Percentiles rank a stretch among this genome's conserved stretches.
These are phyloP conservation scores for Abrostola tripartita DNA, from an alignment of 2,888 invertebrate species.

Conservation along the genomic window DNA sequence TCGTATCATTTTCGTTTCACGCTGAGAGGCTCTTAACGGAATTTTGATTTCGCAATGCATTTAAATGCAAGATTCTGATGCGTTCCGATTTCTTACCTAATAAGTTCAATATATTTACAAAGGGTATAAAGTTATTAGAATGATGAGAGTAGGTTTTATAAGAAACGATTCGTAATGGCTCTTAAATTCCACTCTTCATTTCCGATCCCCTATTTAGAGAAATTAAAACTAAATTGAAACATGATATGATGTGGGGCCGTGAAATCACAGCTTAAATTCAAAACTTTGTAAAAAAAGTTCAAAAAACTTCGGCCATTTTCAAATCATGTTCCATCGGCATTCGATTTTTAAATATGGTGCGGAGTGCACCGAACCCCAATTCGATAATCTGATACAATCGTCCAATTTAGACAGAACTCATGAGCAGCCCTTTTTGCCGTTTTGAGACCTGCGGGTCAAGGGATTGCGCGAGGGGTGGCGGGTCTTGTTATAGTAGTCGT, in stretches of 20 bases:
- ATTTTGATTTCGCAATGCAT: conserved; percentile 74
- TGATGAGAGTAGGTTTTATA: conserved; percentile 46
- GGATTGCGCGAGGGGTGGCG: conserved; percentile 60
- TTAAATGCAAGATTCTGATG: conserved; percentile 73
- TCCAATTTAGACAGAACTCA: conserved; percentile 70
- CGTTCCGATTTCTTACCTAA: conserved; percentile 59
- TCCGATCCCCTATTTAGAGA: conserved; percentile 53
- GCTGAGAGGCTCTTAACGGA: conserved; percentile 74
- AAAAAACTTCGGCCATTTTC: conserved; percentile 77
- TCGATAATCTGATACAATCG: conserved; percentile 73
- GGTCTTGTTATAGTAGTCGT: conserved; percentile 70
- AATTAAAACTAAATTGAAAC: conserved; percentile 64
- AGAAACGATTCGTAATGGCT: conserved; percentile 50
- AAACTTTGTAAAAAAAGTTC: conserved; percentile 46
- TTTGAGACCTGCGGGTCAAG: conserved; percentile 54
- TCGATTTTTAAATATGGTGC: conserved; percentile 84
- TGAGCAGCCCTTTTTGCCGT: conserved; percentile 58
- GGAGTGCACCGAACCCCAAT: conserved; percentile 84
- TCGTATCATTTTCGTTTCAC: conserved; percentile 74
- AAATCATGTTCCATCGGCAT: conserved; percentile 74
- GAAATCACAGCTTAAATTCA: conserved; percentile 58
- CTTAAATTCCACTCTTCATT: conserved; percentile 55
- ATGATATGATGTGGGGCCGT: conserved; percentile 58
- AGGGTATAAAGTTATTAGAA: conserved; percentile 70
- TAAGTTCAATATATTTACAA: conserved; percentile 64